Evolutionary conservation across 2,113 vertebrate species (phyloP).

Genomic region (Corythoichthys intestinalis): DNA sequence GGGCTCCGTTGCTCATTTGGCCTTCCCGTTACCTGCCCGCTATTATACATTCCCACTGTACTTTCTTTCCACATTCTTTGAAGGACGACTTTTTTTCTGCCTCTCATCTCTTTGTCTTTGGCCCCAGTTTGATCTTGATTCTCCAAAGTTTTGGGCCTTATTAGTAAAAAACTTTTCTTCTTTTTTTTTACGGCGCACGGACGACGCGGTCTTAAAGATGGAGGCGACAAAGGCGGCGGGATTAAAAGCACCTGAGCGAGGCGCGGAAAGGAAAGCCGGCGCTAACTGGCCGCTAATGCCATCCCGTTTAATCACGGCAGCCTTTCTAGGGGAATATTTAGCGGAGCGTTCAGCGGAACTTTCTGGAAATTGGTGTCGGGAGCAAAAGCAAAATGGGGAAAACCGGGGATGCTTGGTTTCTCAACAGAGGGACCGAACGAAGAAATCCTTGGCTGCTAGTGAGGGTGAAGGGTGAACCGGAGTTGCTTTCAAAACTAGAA

Average conservation of each 20-base stretch:
- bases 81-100: slow-evolving; percentile 15
- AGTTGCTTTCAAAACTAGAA: no score
- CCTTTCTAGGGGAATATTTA: slow-evolving; percentile 38
- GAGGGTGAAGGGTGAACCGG: no score
- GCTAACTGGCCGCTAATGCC: slow-evolving; percentile 56
- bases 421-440: no score
- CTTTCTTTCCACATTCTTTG: slow-evolving; percentile 18
- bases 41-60: background rate
- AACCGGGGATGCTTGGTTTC: no score
- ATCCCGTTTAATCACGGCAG: slow-evolving; percentile 63
- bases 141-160: slow-evolving; percentile 31
- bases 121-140: slow-evolving; percentile 14
- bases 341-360: background rate
- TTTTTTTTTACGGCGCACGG: slow-evolving; percentile 27
- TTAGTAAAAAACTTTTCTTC: slow-evolving; percentile 44
- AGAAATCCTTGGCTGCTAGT: no score
- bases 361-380: no score
- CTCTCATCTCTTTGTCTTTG: slow-evolving; percentile 35
- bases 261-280: slow-evolving; percentile 15
- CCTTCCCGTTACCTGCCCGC: background rate
- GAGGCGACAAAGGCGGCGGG: slow-evolving; percentile 29
- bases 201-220: slow-evolving; percentile 16
- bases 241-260: slow-evolving; percentile 52
- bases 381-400: no score
- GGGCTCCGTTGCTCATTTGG: background rate